phyloP scores from a whole-genome alignment of 2,113 vertebrate genomes.

The Anhinga rufa region DNA sequence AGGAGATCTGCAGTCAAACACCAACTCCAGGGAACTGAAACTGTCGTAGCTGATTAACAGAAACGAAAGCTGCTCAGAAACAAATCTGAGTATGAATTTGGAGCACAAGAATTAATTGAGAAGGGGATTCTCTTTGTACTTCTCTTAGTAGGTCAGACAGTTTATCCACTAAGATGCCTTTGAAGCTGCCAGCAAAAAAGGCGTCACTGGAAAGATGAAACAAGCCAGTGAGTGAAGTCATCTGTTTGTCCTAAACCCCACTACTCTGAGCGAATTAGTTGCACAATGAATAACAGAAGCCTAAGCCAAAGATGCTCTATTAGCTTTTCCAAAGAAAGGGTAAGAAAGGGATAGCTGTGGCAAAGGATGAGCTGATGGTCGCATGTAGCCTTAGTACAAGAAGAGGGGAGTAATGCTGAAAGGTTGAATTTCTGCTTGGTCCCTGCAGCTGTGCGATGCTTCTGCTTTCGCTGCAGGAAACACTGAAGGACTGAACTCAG shows the following conservation, averaged over 20 bases:
- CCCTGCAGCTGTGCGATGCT: neutral
- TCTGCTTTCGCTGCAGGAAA: neutral
- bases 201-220: slow-evolving; percentile 26
- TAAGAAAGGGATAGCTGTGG: neutral
- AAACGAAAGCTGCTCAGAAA: slow-evolving; percentile 59
- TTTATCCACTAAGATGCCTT: slow-evolving; percentile 62
- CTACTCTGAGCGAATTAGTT: neutral
- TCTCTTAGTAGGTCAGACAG: slow-evolving; percentile 57
- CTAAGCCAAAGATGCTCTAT: neutral
- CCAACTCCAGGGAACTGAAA: slow-evolving; percentile 49
- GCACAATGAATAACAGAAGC: neutral
- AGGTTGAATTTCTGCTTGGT: neutral
- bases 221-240: neutral
- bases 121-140: slow-evolving; percentile 62
- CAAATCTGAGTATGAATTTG: slow-evolving; percentile 52
- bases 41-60: slow-evolving; percentile 57
- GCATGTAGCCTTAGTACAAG: neutral
- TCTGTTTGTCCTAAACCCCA: neutral
- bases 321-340: neutral
- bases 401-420: fast-evolving
- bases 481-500: neutral
- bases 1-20: slow-evolving; percentile 23
- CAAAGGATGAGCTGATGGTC: neutral
- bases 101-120: slow-evolving; percentile 57
- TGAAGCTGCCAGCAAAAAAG: slow-evolving; percentile 46